A percentile compares a stretch with the other conserved stretches of the same genome.
These are phyloP conservation scores for Aphodius granarius DNA, from an alignment of 2,888 invertebrate species.

Conservation along the genomic window DNA sequence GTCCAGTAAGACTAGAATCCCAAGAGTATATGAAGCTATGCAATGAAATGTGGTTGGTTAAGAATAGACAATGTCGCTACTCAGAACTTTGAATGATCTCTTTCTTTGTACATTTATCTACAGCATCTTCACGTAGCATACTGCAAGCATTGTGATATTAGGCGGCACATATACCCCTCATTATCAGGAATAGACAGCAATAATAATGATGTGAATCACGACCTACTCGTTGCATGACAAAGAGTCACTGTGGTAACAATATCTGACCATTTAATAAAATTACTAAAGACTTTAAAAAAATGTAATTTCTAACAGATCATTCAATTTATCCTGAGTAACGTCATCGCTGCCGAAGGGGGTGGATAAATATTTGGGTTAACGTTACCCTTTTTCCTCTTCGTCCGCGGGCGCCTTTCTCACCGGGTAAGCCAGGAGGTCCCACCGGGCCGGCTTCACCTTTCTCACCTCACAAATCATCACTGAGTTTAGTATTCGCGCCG, in stretches of 20 bases:
- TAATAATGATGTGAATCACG: too few species aligned
- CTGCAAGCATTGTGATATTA: too few species aligned
- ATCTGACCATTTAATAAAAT: too few species aligned
- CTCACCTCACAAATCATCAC: slow-evolving; percentile 68
- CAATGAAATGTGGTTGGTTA: slow-evolving; percentile 48
- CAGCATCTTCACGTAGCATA: too few species aligned
- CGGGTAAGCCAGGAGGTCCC: slow-evolving; percentile 75
- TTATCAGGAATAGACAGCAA: too few species aligned
- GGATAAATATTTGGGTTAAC: slow-evolving; percentile 41
- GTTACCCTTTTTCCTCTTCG: slow-evolving; percentile 93
- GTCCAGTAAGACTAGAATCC: slow-evolving; percentile 30
- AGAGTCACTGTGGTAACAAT: not conserved
- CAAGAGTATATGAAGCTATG: slow-evolving; percentile 48
- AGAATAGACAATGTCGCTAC: slow-evolving; percentile 9
- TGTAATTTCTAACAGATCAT: slow-evolving; percentile 8
- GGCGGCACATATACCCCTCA: too few species aligned
- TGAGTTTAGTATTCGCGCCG: not conserved
- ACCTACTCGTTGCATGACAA: too few species aligned
- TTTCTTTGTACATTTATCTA: too few species aligned
- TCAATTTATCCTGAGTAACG: slow-evolving; percentile 12
- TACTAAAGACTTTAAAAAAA: slow-evolving; percentile 13
- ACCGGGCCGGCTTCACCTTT: slow-evolving; percentile 78
- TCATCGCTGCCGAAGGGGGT: slow-evolving; percentile 9
- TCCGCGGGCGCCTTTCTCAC: slow-evolving; percentile 89
- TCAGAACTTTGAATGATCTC: not conserved